Base-by-base conservation (phyloP, 2,113 vertebrate species). In the Balaenoptera acutorostrata region DNA sequence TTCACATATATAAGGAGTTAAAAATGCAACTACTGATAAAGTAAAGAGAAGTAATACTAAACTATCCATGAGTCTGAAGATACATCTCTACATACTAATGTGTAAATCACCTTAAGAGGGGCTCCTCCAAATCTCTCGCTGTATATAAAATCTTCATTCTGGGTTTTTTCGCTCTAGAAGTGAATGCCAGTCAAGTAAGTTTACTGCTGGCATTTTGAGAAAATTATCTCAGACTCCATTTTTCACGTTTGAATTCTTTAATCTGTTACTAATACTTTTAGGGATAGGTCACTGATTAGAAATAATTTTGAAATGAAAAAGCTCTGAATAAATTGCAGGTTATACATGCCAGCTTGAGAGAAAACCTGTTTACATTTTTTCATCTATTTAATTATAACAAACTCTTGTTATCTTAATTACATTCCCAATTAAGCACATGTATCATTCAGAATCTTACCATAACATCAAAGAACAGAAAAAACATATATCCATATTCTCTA, bases 301-400 rank as follows among this genome's bases (percentile, higher is more conserved):
- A 93, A 66, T 94, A 61, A 92, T 85, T 97, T 84, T 94, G 33
- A 89, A 94, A 92, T 85, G 21, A 92, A 88, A 88, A 96, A n/a
- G 18, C 83, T 94, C 72, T 87, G 36, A 33, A n/a, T 88, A n/a
- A 4, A 86, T 86, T 90, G 25, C 21, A 92, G 33, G 36, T 88
- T 96, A 17, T 74, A n/a, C 75, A 55, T 20, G 36, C 74, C 74
- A 55, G 74, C 68, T 96, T 15, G 31, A 93, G 13, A 96, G 69
- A 91, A 89, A 78, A 57, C 81, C 36, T 80, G 83, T 93, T 98
- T 97, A 55, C 18, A 84, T 93, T 97, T 96, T 88, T 97, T 95
- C 31, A 93, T 93, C 41, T 92, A 36, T 80, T 93, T 96, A 82
- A 29, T 3, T 95, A 88, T 93, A 39, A 39, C 82, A 93, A 96